Evolutionary conservation across 1,140 invertebrate species (phyloP).

Genomic region (Achatina immaculata): DNA sequence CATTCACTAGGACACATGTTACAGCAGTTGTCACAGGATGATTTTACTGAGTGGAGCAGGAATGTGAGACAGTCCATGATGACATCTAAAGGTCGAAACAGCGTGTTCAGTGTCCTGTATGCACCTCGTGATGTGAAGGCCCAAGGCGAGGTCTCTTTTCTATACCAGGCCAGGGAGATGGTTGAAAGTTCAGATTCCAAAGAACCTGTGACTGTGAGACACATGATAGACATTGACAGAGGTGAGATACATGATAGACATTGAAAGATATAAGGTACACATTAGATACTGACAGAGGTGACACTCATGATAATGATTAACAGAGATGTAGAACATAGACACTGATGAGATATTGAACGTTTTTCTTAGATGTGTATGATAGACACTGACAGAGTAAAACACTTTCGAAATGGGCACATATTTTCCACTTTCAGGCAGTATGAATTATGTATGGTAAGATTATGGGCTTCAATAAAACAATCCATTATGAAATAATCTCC

Average conservation of each 20-base stretch:
- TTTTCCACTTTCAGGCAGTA: no score
- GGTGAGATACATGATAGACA: constrained; percentile 52
- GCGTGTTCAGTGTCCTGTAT: constrained; percentile 63
- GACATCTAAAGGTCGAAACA: constrained; percentile 56
- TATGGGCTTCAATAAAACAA: no score
- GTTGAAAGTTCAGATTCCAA: neutral
- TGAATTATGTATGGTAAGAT: no score
- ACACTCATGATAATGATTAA: no score
- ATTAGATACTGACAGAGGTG: neutral
- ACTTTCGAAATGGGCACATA: no score
- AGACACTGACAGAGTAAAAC: no score
- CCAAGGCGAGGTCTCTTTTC: constrained; percentile 55
- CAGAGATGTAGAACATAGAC: no score
- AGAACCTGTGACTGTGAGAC: constrained; percentile 29
- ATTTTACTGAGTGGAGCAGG: constrained; percentile 68
- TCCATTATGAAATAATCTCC: no score
- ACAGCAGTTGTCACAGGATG: constrained; percentile 71
- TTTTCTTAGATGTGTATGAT: no score
- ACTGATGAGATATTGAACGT: no score
- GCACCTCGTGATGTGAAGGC: constrained; percentile 51
- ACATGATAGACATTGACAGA: constrained; percentile 63
- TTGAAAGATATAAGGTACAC: neutral
- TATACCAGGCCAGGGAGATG: constrained; percentile 44
- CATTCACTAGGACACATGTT: constrained; percentile 72
- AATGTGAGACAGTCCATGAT: constrained; percentile 55